Evolutionary conservation across 2,113 vertebrate species (phyloP).

Genomic region (Ctenodactylus gundi): DNA sequence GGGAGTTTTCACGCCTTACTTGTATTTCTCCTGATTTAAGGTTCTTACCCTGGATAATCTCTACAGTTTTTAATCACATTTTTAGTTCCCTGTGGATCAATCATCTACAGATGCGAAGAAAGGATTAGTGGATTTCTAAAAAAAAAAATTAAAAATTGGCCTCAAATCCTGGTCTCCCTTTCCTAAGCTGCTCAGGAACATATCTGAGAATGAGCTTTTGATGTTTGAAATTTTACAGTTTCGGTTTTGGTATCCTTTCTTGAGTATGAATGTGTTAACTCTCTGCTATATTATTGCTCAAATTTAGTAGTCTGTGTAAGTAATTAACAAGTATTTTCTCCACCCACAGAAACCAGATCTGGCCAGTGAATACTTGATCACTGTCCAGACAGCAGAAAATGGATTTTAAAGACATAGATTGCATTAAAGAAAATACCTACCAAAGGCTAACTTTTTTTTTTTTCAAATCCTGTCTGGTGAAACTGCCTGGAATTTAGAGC

Average conservation of each 20-base stretch:
- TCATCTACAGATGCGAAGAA: background rate
- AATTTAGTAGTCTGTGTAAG: background rate
- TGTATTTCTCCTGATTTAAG: background rate
- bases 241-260: background rate
- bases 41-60: background rate
- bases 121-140: background rate
- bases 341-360: background rate
- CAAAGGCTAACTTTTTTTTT: background rate
- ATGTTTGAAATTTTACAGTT: background rate
- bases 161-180: background rate
- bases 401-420: background rate
- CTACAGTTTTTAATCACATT: background rate
- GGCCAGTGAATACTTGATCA: background rate
- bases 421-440: background rate
- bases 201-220: background rate
- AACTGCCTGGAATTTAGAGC: background rate
- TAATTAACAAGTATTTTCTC: background rate
- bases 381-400: background rate
- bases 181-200: background rate
- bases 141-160: too few relatives aligned
- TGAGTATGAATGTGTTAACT: background rate
- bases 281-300: background rate
- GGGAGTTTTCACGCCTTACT: background rate
- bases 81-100: background rate
- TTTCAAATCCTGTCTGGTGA: too few relatives aligned